Base-by-base conservation (phyloP, 2,797 vertebrate genomes). In the Falco rusticolus region DNA sequence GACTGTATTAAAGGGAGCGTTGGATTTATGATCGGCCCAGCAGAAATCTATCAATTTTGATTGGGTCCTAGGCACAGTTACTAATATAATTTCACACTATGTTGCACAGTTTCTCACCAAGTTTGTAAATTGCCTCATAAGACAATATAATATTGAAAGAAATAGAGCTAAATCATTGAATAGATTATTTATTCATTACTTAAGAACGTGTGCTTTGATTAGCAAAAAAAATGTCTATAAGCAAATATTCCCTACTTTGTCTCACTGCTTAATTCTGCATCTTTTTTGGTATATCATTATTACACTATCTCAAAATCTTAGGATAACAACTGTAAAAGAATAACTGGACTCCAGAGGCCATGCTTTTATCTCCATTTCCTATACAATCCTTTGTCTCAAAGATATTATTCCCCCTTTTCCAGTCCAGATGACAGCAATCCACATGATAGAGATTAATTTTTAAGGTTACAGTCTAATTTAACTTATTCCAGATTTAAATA, bases 61-160 rank as follows among this genome's bases (percentile, higher is more conserved):
- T 76, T 51, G 33, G 78, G 78, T 92, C 93, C 72, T 63, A 70
- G 84, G 71, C 91, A 47, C 34, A 51, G 84, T 90, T 83, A 81
- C 87, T 94, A 87, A 94, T 94, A 96, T 87, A 66, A 92, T 97
- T 97, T 97, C 96, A 96, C 86, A 94, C 89, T 72, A 7, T 18
- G 74, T 87, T 87, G 78, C 94, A 91, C 91, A 63, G 63, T 87
- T 95, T 92, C 66, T 93, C 77, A 43, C 54, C 80, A 81, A 15
- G 72, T 94, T 84, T 90, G 63, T 61, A 89, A 80, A 61, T 24
- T 84, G 37, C 51, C 41, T 80, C 37, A 26, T 63, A 64, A 90
- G 70, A 93, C 47, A 94, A 63, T 54, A 61, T 8, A 51, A 80
- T 87, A 79, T 20, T 79, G 91, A 91, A 87, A 59, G 64, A 85